A percentile compares a stretch with the other conserved stretches of the same genome.
phyloP scores from a whole-genome alignment of 2,113 vertebrate species.

The Notarius quadriscutis region DNA sequence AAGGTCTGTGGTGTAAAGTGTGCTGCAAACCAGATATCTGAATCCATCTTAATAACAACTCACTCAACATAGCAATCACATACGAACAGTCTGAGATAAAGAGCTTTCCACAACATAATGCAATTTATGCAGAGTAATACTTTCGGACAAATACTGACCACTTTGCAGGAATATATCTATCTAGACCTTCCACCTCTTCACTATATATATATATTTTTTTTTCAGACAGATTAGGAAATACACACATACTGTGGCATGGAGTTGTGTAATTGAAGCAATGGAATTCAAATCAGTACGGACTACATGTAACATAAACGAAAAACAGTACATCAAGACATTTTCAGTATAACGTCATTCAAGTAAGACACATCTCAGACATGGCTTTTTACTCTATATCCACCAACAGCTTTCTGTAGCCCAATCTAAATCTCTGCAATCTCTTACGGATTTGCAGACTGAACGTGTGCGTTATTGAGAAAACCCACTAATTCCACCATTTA shows the following conservation, averaged over 20 bases:
- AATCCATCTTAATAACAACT: background rate
- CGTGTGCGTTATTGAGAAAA: background rate
- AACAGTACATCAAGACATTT: background rate
- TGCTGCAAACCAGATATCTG: background rate
- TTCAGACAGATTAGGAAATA: background rate
- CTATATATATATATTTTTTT: no score
- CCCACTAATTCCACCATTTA: background rate
- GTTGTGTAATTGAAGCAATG: background rate
- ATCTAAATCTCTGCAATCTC: background rate
- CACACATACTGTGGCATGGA: background rate
- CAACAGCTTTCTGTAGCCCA: background rate
- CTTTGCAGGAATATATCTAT: background rate
- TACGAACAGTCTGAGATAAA: background rate
- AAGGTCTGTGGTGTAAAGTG: background rate
- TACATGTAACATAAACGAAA: background rate
- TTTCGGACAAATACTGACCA: background rate
- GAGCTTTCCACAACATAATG: background rate
- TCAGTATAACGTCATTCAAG: background rate
- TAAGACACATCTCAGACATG: background rate
- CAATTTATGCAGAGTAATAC: background rate
- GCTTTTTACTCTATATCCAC: background rate
- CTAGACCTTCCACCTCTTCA: no score
- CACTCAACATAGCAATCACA: slow-evolving; percentile 1
- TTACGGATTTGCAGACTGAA: background rate
- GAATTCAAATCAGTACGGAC: background rate